Percentiles rank a stretch among this genome's conserved stretches.
phyloP scores from a whole-genome alignment of 2,888 invertebrate genomes.

The Pammene aurita region DNA sequence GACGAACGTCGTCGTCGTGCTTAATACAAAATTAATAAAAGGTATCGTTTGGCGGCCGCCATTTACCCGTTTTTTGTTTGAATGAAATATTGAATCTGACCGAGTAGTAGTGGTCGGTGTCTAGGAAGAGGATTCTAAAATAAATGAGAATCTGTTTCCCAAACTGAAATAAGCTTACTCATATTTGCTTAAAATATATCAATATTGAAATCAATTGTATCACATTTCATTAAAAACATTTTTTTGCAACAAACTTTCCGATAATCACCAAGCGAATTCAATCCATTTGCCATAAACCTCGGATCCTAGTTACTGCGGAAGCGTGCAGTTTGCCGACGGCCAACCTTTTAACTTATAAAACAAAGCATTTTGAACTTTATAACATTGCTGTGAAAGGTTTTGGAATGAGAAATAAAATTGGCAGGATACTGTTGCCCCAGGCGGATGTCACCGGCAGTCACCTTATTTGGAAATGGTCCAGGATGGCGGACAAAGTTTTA shows the following conservation, averaged over 20 bases:
- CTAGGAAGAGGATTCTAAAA: too few species aligned
- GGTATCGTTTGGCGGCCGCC: too few species aligned
- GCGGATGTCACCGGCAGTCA: constrained; percentile 77
- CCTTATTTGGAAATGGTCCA: constrained; percentile 81
- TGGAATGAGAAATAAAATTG: constrained; percentile 49
- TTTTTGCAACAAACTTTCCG: constrained; percentile 51
- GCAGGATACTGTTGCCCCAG: constrained; percentile 60
- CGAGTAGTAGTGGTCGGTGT: too few species aligned
- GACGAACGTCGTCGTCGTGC: too few species aligned
- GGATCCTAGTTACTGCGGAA: constrained; percentile 67
- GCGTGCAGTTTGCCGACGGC: constrained; percentile 62
- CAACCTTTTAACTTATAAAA: constrained; percentile 45
- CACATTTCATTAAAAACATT: constrained; percentile 11
- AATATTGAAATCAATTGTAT: neutral
- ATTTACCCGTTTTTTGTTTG: too few species aligned
- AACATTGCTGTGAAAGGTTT: constrained; percentile 47
- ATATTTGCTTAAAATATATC: too few species aligned
- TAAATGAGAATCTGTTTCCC: too few species aligned
- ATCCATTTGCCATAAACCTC: constrained; percentile 72
- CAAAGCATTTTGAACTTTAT: constrained; percentile 56
- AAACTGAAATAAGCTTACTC: too few species aligned
- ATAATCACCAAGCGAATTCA: constrained; percentile 69
- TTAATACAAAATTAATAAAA: too few species aligned
- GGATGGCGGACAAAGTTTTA: constrained; percentile 73
- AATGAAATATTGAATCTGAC: too few species aligned